These are phyloP conservation scores for Sialis fuliginosa DNA, from an alignment of 2,888 invertebrate genomes.

Conservation along the genomic window DNA sequence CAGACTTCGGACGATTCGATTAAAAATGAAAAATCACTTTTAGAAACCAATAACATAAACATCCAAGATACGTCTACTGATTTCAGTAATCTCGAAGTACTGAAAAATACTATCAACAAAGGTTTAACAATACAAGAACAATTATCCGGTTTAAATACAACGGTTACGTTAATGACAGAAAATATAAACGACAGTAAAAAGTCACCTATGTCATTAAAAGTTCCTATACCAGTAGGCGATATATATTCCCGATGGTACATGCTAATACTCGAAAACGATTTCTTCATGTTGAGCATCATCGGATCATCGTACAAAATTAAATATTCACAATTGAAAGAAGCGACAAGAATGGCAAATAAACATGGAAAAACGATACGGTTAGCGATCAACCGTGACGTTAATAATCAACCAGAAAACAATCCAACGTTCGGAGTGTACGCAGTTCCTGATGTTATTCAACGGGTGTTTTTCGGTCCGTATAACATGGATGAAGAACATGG, in stretches of 20 bases:
- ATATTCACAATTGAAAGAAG: constrained; percentile 29
- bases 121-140: no score
- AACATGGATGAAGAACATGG: constrained; percentile 15
- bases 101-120: no score
- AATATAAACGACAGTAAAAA: no score
- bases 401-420: background rate
- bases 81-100: no score
- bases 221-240: constrained; percentile 14
- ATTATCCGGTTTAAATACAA: no score
- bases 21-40: no score
- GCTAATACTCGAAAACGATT: constrained; percentile 34
- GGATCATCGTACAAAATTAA: constrained; percentile 33
- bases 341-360: constrained; percentile 29
- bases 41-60: no score
- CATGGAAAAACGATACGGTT: constrained; percentile 31
- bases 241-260: constrained; percentile 32
- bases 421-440: constrained; percentile 21
- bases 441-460: constrained; percentile 16
- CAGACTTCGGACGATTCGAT: no score
- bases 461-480: constrained; percentile 25
- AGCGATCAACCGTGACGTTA: background rate
- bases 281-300: constrained; percentile 31
- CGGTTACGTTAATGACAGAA: no score
- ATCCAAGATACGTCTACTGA: no score
- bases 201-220: constrained; percentile 17